Percentiles rank a stretch among this genome's conserved stretches.
phyloP scores from a whole-genome alignment of 2,113 vertebrate species.

The Sinocyclocheilus anshuiensis region DNA sequence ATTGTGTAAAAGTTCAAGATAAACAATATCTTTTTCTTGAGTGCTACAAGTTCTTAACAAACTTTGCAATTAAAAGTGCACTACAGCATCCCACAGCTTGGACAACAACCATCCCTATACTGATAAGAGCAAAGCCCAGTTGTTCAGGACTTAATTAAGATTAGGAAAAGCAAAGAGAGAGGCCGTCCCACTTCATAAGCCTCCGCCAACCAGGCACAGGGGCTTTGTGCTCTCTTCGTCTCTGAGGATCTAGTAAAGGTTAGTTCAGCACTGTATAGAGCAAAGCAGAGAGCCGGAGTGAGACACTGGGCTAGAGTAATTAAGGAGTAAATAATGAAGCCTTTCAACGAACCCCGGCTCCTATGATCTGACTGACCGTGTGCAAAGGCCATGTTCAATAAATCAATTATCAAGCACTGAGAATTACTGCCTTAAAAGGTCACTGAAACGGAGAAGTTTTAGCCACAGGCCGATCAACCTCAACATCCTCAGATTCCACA shows the following conservation, averaged over 20 bases:
- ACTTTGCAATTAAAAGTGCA: background rate
- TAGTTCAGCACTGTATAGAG: conserved; percentile 33
- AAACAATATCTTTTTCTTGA: background rate
- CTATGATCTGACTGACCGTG: conserved; percentile 45
- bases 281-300: conserved; percentile 24
- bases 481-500: background rate
- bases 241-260: conserved; percentile 43
- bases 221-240: conserved; percentile 19
- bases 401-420: conserved; percentile 57
- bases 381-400: conserved; percentile 49
- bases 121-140: conserved; percentile 24
- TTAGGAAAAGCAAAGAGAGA: conserved; percentile 49
- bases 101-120: conserved; percentile 30
- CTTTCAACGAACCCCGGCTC: conserved; percentile 46
- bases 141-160: conserved; percentile 54
- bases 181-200: conserved; percentile 30
- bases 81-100: conserved; percentile 1
- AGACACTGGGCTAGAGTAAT: conserved; percentile 52
- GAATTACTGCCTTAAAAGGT: conserved; percentile 45
- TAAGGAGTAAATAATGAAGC: conserved; percentile 62
- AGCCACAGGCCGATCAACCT: background rate
- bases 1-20: background rate
- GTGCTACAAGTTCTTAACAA: background rate
- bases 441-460: conserved; percentile 4
- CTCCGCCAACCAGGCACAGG: background rate